Base-by-base conservation (phyloP, 2,888 invertebrate species). In the Ichneumoninae sp. region DNA sequence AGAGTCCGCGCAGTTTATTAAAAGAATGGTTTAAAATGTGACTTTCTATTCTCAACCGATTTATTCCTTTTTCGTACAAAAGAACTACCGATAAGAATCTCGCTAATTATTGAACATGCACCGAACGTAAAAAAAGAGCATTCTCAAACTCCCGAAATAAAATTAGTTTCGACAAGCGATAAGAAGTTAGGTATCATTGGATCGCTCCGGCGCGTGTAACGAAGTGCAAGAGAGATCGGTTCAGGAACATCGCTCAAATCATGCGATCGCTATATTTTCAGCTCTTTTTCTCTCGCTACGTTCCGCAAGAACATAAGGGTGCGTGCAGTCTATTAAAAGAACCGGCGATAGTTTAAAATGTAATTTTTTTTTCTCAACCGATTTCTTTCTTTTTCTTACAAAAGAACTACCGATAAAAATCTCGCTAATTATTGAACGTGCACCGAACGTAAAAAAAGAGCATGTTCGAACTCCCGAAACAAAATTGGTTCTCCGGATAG, bases 1-100 rank as follows among this genome's bases (percentile, higher is more conserved):
- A 30, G 3, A 30, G 30, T 30, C 3, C 30, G 33, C n/a, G 81
- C 81, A 81, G 78, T 84, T 74, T 70, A 84, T 81, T 26, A 6
- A 40, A 68, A 66, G 16, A 74, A 44, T n/a, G 13, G 8, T 30
- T n/a, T 3, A 19, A 54, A 57, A 54, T 30, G 19, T 3, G 44
- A 36, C 44, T 76, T 69, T 69, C 57, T 33, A 33, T 6, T 33
- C 33, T 68, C 30, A 40, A 13, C 36, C 4, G 7, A 16, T 47
- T 40, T 40, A 2, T 40, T 40, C 47, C 13, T 16, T 3, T 63
- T 50, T 76, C 52, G 50, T 36, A 26, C 19, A 52, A 70, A 13
- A 16, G 47, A 26, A 33, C 22, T 26, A 13, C 13, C 22, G 68
- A 68, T 68, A 68, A 26, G 26, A 68, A 68, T 68, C 47, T 26